Percentiles rank a stretch among this genome's conserved stretches.
phyloP scores from a whole-genome alignment of 2,888 invertebrate species.

The Beris morrisii region DNA sequence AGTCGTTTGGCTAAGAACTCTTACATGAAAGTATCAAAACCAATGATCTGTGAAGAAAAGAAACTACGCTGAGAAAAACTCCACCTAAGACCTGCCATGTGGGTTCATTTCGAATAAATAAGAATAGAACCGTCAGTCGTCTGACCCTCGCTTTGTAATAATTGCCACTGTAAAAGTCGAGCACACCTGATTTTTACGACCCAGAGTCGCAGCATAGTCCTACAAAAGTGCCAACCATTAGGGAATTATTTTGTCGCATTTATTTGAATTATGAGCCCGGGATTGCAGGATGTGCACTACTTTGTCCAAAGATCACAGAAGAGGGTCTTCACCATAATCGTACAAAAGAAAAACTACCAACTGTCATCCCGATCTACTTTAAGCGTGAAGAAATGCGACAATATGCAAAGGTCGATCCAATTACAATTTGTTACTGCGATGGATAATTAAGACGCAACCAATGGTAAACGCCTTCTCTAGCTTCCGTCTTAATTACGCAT shows the following conservation, averaged over 20 bases:
- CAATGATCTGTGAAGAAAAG: no score
- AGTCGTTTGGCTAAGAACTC: no score
- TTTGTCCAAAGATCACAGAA: not conserved
- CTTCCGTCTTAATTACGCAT: constrained; percentile 18
- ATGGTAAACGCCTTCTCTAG: no score
- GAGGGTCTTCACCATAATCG: not conserved
- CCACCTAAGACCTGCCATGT: no score
- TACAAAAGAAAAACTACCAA: constrained; percentile 18
- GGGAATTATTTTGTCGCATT: constrained; percentile 28
- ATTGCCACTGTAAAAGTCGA: constrained; percentile 1
- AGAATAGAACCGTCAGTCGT: no score
- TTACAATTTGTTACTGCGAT: constrained; percentile 38
- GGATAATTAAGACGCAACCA: constrained; percentile 30
- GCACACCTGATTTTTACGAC: constrained; percentile 24
- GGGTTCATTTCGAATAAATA: no score
- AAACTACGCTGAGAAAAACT: no score
- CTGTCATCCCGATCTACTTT: constrained; percentile 7
- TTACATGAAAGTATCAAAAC: no score
- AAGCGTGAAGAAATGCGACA: constrained; percentile 28
- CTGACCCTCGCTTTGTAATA: no score
- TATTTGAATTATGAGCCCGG: constrained; percentile 24
- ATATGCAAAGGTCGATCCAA: constrained; percentile 35
- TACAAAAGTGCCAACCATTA: not conserved
- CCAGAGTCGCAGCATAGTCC: not conserved
- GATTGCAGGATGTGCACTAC: not conserved